A percentile compares a stretch with the other conserved stretches of the same genome.
Conservation (phyloP, 2,113 vertebrate genomes). For the Eublepharis macularius region DNA sequence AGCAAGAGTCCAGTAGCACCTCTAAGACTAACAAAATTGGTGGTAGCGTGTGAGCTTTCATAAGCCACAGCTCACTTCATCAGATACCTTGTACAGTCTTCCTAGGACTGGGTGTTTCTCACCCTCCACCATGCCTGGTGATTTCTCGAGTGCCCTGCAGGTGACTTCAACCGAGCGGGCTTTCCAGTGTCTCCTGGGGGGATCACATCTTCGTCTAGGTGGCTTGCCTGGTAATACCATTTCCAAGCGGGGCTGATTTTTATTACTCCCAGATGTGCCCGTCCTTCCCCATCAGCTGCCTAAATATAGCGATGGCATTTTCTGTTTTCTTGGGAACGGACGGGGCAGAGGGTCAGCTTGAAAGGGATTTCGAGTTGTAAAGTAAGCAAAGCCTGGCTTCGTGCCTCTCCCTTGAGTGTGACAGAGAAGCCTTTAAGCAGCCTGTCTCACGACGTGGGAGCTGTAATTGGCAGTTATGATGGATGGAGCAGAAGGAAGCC, state of each 20-base stretch:
- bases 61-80: too few species aligned
- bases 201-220: not conserved
- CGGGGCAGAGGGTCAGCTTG: conserved; percentile 66
- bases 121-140: not conserved
- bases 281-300: conserved; percentile 35
- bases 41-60: too few species aligned
- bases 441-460: conserved; percentile 51
- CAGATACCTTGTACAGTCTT: too few species aligned
- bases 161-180: not conserved
- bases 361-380: conserved; percentile 62
- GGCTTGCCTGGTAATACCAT: conserved; percentile 40
- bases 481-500: not conserved
- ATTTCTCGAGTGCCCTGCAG: not conserved
- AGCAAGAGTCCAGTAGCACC: too few species aligned
- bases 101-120: too few species aligned
- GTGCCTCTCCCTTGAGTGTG: conserved; percentile 54
- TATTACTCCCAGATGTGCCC: conserved; percentile 69
- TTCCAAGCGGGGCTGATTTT: conserved; percentile 54
- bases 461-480: conserved; percentile 50
- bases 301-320: conserved; percentile 61
- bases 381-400: conserved; percentile 66
- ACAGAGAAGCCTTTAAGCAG: conserved; percentile 52
- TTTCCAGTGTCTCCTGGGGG: conserved; percentile 7
- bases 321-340: conserved; percentile 3
- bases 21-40: too few species aligned